Conservation (phyloP, 2,888 invertebrate genomes). For the Lycaena phlaeas region DNA sequence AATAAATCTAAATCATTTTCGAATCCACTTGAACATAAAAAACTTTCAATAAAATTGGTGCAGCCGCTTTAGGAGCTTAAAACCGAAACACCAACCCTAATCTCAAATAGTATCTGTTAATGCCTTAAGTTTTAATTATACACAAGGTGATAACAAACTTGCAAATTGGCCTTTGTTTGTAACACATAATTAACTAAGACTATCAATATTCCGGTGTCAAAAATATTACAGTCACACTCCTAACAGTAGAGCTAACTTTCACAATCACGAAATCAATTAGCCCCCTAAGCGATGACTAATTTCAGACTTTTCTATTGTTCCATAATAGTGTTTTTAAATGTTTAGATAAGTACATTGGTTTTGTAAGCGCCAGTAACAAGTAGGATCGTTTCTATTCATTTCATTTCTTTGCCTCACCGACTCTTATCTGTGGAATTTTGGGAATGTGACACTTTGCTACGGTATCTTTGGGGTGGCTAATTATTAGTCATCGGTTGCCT, state of each 20-base stretch:
- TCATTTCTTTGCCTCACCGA: constrained; percentile 23
- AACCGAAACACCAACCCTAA: too few relatives aligned
- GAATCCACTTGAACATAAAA: too few relatives aligned
- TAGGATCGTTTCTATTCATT: background rate
- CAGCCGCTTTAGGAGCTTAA: too few relatives aligned
- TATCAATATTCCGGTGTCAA: background rate
- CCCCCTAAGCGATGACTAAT: constrained; percentile 1
- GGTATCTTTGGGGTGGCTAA: constrained; percentile 27
- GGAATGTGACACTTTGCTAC: constrained; percentile 29
- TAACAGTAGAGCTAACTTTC: too few relatives aligned
- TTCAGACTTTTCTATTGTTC: background rate
- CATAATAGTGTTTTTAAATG: background rate
- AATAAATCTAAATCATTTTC: too few relatives aligned
- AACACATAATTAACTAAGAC: background rate
- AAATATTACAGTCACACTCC: too few relatives aligned
- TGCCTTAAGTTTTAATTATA: background rate
- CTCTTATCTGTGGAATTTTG: constrained; percentile 34
- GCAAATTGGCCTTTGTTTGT: background rate
- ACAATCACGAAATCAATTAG: too few relatives aligned
- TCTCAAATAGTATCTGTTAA: too few relatives aligned
- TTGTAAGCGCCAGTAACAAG: background rate
- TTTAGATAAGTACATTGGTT: background rate
- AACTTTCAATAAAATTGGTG: too few relatives aligned
- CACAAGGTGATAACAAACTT: background rate
- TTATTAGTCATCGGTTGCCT: constrained; percentile 18